Evolutionary conservation across 2,888 invertebrate genomes (phyloP).

Genomic region (Leucophora obtusa): DNA sequence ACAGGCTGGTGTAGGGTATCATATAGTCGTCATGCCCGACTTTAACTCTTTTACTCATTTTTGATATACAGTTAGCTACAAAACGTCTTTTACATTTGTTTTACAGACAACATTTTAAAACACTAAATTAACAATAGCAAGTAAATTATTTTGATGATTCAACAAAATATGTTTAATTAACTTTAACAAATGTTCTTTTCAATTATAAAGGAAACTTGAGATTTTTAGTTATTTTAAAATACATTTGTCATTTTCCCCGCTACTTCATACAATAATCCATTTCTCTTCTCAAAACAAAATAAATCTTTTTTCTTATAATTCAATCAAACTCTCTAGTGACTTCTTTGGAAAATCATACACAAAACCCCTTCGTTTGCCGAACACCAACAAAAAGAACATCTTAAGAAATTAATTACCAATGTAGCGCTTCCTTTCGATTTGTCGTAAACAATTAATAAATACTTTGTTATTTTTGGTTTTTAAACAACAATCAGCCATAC

Average conservation of each 20-base stretch:
- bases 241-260: conserved; percentile 50
- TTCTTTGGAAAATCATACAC: conserved; percentile 31
- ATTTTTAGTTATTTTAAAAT: conserved; percentile 30
- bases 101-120: too few species aligned
- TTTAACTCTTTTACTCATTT: too few species aligned
- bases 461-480: conserved; percentile 38
- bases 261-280: conserved; percentile 13
- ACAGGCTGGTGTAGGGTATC: too few species aligned
- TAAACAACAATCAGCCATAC: not conserved
- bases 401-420: conserved; percentile 63
- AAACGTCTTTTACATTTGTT: too few species aligned
- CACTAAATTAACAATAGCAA: too few species aligned
- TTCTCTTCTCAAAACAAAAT: conserved; percentile 20
- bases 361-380: not conserved
- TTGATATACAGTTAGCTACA: too few species aligned
- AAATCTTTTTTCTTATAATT: conserved; percentile 58
- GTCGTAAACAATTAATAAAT: conserved; percentile 65
- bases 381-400: conserved; percentile 17
- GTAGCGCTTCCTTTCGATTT: conserved; percentile 65
- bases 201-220: conserved; percentile 43
- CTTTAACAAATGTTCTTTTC: conserved; percentile 57
- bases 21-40: too few species aligned
- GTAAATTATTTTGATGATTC: conserved; percentile 27
- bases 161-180: conserved; percentile 59
- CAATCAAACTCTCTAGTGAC: conserved; percentile 61